These are phyloP conservation scores for Euphonia xanthogaster DNA, from an alignment of 2,797 vertebrate genomes.

Conservation along the genomic window DNA sequence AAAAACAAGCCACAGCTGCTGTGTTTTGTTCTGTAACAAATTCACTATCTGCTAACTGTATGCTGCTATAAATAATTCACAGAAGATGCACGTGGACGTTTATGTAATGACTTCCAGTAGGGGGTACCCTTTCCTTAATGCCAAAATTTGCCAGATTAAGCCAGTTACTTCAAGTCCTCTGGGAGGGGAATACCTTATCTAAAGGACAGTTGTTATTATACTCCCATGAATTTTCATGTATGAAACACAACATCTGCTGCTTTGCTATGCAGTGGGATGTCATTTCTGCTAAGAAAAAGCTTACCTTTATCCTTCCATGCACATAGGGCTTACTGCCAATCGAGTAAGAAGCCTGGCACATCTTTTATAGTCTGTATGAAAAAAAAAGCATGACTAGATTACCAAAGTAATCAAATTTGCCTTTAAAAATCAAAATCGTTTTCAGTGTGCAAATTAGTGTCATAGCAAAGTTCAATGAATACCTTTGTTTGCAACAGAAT, in stretches of 20 bases:
- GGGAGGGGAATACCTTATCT: neutral
- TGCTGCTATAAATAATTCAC: conserved; percentile 4
- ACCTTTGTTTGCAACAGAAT: neutral
- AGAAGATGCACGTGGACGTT: neutral
- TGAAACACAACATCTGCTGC: neutral
- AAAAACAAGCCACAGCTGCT: conserved; percentile 44
- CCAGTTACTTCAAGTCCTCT: neutral
- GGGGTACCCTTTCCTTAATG: neutral
- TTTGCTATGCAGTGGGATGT: neutral
- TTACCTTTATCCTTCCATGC: conserved; percentile 88
- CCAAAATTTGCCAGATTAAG: neutral
- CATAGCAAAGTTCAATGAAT: neutral
- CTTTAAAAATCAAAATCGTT: neutral
- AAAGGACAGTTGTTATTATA: neutral
- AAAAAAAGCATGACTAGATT: neutral
- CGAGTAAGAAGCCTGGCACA: conserved; percentile 93
- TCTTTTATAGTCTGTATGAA: conserved; percentile 87
- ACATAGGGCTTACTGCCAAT: conserved; percentile 89
- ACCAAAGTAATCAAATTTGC: neutral
- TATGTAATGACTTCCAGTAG: neutral
- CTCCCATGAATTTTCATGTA: neutral
- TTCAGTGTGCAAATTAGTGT: neutral
- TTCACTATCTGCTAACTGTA: conserved; percentile 18
- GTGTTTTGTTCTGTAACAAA: neutral
- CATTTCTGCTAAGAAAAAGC: neutral